Evolutionary conservation across 1,140 invertebrate species (phyloP).

Genomic region (Agrypnia vestita): DNA sequence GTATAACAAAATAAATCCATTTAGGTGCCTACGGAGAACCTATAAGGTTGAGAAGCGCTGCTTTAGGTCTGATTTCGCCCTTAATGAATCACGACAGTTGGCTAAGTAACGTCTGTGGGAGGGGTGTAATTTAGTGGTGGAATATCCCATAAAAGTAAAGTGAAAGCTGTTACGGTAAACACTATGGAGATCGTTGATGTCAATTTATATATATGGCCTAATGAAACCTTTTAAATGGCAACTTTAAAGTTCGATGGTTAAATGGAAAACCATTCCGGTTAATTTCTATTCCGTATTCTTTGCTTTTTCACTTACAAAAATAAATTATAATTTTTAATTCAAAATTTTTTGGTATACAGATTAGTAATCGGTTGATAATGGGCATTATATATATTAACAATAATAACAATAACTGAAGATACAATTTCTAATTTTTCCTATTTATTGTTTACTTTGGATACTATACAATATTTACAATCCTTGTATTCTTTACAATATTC

Average conservation of each 20-base stretch:
- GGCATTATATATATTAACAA: too few relatives aligned
- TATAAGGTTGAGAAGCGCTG: neutral
- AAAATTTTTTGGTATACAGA: too few relatives aligned
- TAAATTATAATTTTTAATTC: too few relatives aligned
- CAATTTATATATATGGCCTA: slow-evolving; percentile 22
- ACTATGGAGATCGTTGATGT: slow-evolving; percentile 24
- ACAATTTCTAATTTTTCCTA: too few relatives aligned
- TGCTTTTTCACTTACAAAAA: too few relatives aligned
- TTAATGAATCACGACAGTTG: slow-evolving; percentile 60
- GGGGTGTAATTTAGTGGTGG: slow-evolving; percentile 19
- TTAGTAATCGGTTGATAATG: too few relatives aligned
- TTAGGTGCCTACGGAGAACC: neutral
- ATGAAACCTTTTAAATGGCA: slow-evolving; percentile 35
- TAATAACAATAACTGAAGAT: too few relatives aligned
- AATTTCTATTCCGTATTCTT: too few relatives aligned
- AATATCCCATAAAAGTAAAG: slow-evolving; percentile 40
- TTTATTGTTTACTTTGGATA: too few relatives aligned
- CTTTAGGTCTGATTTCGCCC: slow-evolving; percentile 44
- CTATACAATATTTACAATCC: too few relatives aligned
- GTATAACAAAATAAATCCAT: too few relatives aligned
- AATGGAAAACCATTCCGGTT: neutral
- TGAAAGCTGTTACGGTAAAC: slow-evolving; percentile 38
- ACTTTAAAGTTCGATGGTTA: slow-evolving; percentile 27
- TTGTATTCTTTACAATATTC: too few relatives aligned
- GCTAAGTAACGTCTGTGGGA: slow-evolving; percentile 40